Percentiles rank a stretch among this genome's conserved stretches.
Evolutionary conservation across 1,140 invertebrate species (phyloP).

Genomic region (Tenebrio molitor): DNA sequence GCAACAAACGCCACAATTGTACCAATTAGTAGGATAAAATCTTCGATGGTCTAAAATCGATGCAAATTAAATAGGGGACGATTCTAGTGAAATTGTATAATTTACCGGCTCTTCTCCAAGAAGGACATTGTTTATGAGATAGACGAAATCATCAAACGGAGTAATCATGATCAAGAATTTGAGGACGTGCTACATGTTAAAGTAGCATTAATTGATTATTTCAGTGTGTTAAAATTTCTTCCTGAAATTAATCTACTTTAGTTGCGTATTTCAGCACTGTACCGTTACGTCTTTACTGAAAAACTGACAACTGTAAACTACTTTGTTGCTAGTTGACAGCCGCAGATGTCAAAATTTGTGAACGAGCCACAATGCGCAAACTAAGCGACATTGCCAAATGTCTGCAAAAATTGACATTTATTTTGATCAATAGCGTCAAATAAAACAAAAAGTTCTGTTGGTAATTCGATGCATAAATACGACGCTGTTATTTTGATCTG

Average conservation of each 20-base stretch:
- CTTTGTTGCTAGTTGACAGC: slow-evolving; percentile 1
- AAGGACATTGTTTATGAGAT: slow-evolving; percentile 72
- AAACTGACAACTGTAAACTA: slow-evolving; percentile 23
- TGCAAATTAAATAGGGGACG: neutral
- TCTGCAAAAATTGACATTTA: slow-evolving; percentile 7
- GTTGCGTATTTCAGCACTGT: neutral
- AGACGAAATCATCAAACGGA: slow-evolving; percentile 73
- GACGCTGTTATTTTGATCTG: no score
- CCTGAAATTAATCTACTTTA: neutral
- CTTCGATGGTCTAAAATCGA: slow-evolving; percentile 67
- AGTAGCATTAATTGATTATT: slow-evolving; percentile 2
- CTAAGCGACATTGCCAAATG: neutral
- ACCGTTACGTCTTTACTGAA: neutral
- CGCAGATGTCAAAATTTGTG: slow-evolving; percentile 9
- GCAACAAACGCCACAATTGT: slow-evolving; percentile 75
- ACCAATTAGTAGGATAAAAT: slow-evolving; percentile 74
- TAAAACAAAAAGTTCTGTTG: no score
- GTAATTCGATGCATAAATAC: no score
- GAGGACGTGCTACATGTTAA: slow-evolving; percentile 7
- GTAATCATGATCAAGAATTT: slow-evolving; percentile 66
- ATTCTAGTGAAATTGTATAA: slow-evolving; percentile 38
- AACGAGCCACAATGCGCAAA: slow-evolving; percentile 24
- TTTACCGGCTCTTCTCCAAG: slow-evolving; percentile 73
- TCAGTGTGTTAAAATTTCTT: neutral
- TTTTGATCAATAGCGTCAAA: no score